A percentile compares a stretch with the other conserved stretches of the same genome.
phyloP scores from a whole-genome alignment of 2,888 invertebrate species.

The Encarsia formosa region DNA sequence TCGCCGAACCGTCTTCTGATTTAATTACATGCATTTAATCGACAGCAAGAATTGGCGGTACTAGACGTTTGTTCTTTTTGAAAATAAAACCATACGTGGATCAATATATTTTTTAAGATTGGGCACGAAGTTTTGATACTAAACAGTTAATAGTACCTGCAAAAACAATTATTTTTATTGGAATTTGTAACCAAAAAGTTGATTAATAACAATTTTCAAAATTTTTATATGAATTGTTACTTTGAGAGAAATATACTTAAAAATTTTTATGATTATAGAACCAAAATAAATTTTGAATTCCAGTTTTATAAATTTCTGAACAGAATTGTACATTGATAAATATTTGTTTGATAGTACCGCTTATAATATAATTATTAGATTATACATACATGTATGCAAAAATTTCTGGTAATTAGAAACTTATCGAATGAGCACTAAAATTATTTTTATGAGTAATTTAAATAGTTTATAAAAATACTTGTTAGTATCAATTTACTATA shows the following conservation, averaged over 20 bases:
- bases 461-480: slow-evolving; percentile 6
- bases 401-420: neutral
- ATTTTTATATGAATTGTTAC: slow-evolving; percentile 17
- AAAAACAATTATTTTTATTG: slow-evolving; percentile 13
- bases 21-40: slow-evolving; percentile 14
- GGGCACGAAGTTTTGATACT: slow-evolving; percentile 12
- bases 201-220: slow-evolving; percentile 9
- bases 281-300: no score
- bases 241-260: slow-evolving; percentile 17
- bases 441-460: neutral
- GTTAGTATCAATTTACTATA: slow-evolving; percentile 4
- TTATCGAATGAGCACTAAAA: no score
- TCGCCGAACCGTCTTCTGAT: slow-evolving; percentile 1
- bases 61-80: slow-evolving; percentile 6
- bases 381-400: neutral
- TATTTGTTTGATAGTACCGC: slow-evolving; percentile 3
- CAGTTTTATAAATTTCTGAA: no score
- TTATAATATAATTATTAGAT: neutral
- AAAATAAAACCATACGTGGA: slow-evolving; percentile 1
- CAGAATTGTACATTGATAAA: slow-evolving; percentile 4
- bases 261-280: no score
- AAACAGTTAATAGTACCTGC: slow-evolving; percentile 6
- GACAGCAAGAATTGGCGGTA: slow-evolving; percentile 7
- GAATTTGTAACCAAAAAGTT: slow-evolving; percentile 9
- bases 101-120: slow-evolving; percentile 8